Base-by-base conservation (phyloP, 2,797 vertebrate species). In the Ammospiza maritima region DNA sequence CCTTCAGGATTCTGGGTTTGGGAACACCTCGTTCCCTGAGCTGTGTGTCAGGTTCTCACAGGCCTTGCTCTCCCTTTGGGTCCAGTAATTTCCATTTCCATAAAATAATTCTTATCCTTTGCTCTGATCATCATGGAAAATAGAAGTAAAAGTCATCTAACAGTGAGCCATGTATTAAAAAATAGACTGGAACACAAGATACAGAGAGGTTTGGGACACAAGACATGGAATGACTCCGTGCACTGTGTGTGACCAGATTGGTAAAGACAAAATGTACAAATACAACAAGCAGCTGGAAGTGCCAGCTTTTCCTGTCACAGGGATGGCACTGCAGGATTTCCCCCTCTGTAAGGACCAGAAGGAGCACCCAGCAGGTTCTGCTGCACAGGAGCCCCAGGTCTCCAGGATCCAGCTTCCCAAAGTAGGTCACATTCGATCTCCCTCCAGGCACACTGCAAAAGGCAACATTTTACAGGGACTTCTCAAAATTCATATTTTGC, bases 341-440 rank as follows among this genome's bases (percentile, higher is more conserved):
- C 61, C 53, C 16, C 44, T 81, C 70, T 70, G 54, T 62, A 67
- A 67, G 65, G 80, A 89, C 5, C 67, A 94, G 74, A 72, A 69
- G 58, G 71, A 82, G 48, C 36, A 54, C 16, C 56, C 71, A 82
- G 86, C 78, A 95, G 75, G 89, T 87, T 64, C 61, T 62, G 72
- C 57, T 71, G 36, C 19, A 40, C 60, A 51, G 62, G 69, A 88
- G 60, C 65, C 48, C n/a, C 1, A 13, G 61, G 36, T 64, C 57
- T 78, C 69, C 69, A 64, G 93, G 72, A 91, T 58, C 67, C 87
- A 62, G 69, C 79, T 67, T 60, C 50, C 72, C 65, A 53, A 93
- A 93, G 62, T 77, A 93, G 82, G 93, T 77, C 89, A 85, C 65
- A 77, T 74, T 89, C 91, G 78, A 74, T 94, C 74, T 57, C 78